Conservation (phyloP, 2,113 vertebrate species). For the Pseudopodoces humilis region DNA sequence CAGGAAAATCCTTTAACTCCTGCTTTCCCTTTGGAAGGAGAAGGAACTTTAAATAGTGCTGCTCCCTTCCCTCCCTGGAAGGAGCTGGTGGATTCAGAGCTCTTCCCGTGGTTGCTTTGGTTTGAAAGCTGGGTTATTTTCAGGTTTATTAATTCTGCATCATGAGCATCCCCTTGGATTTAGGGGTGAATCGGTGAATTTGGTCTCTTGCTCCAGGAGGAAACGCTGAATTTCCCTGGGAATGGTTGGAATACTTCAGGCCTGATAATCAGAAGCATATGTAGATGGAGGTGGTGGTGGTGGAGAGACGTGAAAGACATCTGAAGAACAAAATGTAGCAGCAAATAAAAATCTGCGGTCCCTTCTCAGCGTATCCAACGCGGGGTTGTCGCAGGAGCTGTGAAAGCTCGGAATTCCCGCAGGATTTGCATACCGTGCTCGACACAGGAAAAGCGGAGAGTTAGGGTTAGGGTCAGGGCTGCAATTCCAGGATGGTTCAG, state of each 20-base stretch:
- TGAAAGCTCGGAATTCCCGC: background rate
- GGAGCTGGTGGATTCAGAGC: background rate
- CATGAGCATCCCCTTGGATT: rapidly evolving
- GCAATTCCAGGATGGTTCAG: background rate
- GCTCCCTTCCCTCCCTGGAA: background rate
- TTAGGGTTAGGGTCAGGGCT: background rate
- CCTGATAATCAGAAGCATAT: background rate
- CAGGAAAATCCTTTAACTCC: background rate
- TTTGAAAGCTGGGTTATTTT: background rate
- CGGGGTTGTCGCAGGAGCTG: background rate
- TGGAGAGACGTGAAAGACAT: background rate
- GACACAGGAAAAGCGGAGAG: background rate
- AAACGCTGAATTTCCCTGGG: background rate
- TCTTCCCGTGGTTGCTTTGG: background rate
- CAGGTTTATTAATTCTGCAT: background rate
- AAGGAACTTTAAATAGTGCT: background rate
- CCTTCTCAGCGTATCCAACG: rapidly evolving
- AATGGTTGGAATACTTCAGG: background rate
- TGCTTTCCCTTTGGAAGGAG: background rate
- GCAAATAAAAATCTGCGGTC: background rate
- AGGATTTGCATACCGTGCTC: rapidly evolving
- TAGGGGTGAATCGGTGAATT: background rate
- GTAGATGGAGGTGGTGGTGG: background rate
- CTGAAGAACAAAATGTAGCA: background rate
- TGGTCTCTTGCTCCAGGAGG: background rate